These are phyloP conservation scores for Thymelicus sylvestris DNA, from an alignment of 2,888 invertebrate species.

Conservation along the genomic window DNA sequence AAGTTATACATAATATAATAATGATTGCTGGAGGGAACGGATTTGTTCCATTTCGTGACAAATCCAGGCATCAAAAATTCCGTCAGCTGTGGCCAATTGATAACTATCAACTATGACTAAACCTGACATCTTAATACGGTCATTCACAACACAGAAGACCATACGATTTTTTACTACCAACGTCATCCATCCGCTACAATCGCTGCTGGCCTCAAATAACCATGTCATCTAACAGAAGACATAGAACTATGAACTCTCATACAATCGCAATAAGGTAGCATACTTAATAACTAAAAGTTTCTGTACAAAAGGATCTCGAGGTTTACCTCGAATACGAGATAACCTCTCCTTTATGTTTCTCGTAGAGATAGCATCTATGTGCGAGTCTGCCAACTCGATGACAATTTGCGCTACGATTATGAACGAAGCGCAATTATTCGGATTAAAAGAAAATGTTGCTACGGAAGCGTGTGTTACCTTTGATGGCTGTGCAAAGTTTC, in stretches of 20 bases:
- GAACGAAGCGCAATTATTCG: constrained; percentile 33
- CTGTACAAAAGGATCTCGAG: constrained; percentile 3
- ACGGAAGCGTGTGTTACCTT: constrained; percentile 36
- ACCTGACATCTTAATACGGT: too few species aligned
- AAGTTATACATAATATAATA: too few species aligned
- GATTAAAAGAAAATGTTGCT: constrained; percentile 37
- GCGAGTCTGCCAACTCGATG: constrained; percentile 49
- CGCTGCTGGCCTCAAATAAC: too few species aligned
- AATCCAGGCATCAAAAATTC: too few species aligned
- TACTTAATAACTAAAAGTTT: neutral
- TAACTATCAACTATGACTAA: too few species aligned
- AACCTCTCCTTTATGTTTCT: constrained; percentile 21
- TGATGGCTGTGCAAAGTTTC: constrained; percentile 37
- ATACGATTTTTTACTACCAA: too few species aligned
- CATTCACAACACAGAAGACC: too few species aligned
- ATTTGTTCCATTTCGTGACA: too few species aligned
- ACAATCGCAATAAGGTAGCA: constrained; percentile 28
- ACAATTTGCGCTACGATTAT: constrained; percentile 43
- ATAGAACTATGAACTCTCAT: neutral
- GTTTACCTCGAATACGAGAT: constrained; percentile 4
- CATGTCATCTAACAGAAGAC: too few species aligned
- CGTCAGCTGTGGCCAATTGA: too few species aligned
- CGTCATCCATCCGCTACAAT: too few species aligned
- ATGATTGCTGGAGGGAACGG: too few species aligned
- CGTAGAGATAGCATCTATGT: constrained; percentile 41